Evolutionary conservation across 2,113 vertebrate genomes (phyloP), one percentile per base, ranked within the genome.

Genomic region (Heterochromis multidens): DNA sequence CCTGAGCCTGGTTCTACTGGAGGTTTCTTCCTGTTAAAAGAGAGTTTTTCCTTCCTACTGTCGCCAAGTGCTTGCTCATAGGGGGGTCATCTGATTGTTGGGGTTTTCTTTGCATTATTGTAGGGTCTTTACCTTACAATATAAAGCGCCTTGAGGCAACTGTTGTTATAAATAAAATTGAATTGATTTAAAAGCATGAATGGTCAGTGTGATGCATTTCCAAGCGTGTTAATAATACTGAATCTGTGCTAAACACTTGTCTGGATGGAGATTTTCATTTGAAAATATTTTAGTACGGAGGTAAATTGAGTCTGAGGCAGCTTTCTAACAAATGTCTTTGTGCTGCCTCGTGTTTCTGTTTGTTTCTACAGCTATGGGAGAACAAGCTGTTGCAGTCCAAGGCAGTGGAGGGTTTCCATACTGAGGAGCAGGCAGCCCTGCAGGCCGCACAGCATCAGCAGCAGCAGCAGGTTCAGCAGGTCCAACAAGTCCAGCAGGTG

Each of bases 321-420:
- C 21, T 29, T 11, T 43, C 52, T 77, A 12, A 86, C 37, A 23
- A 76, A 19, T 8, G 3, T 13, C 13, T 23, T 56, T 81, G 8
- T 59, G 21, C 46, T 1, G 1, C 6, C 31, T 58, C 5, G 12
- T 9, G 8, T 54, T 60, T 43, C 4, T 6, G 43, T 85, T 84
- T 21, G 79, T 79, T 87, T 84, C 82, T 57, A 17, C 89, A 99
- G 99, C 96, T 99, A 29, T 99, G 99, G 99, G 99, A 99, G 94
- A 99, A 96, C 95, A 99, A 99, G 83, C 95, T 99, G 91, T 96
- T 99, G 97, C 98, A 99, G 94, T 99, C 98, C 5, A 99, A 99
- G 92, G 98, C 99, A 27, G 99, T 99, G 92, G 98, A 99, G 92
- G 98, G 99, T 82, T 99, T 99, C 96, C 97, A 99, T 84, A 97